Base-by-base conservation (phyloP, 1,140 invertebrate genomes). In the Aphaenogaster floridana region DNA sequence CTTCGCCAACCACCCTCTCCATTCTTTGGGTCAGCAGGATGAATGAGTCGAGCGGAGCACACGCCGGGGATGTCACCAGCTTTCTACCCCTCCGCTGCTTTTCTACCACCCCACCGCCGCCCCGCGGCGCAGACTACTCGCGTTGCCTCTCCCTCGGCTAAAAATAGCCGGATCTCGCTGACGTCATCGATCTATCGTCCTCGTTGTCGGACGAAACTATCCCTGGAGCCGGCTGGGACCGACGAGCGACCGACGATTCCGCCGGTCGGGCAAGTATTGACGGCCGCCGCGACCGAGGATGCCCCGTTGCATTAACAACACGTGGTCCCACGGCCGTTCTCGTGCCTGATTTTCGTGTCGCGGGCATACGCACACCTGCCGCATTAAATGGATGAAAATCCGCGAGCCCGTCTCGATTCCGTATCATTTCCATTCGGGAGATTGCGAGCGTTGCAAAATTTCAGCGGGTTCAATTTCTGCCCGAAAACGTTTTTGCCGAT, bases 151-250 rank as follows among this genome's bases (percentile, higher is more conserved):
- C 54, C 61, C 61, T 15, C 15, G 77, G 50, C 88, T 91, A 92
- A 92, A 92, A 92, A 92, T 92, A 92, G 86, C 86, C 48, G 42
- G 84, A 71, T 80, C 86, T 76, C 91, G 74, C 86, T 92, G 89
- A 92, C 92, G 91, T 92, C 92, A 93, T 92, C 86, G 92, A 93
- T 92, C 91, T 88, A 72, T 87, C 80, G 78, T 71, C 69, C 52
- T 34, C 57, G 74, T 57, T 79, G 83, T 2, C 48, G 54, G 45
- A 90, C 79, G 13, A 90, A 89, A 89, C 59, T 79, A 81, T 81
- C 54, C 15, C 52, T 39, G 66, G 45, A n/a, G 39, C 36, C 36
- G 13, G 54, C 59, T 21, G 59, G 59, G 45, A n/a, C 13, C 36
- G 59, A n/a, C 36, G 42, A 13, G 42, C 69, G 69, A 63, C 21